These are phyloP conservation scores for Harpalus rufipes DNA, from an alignment of 2,888 invertebrate species.

Conservation along the genomic window DNA sequence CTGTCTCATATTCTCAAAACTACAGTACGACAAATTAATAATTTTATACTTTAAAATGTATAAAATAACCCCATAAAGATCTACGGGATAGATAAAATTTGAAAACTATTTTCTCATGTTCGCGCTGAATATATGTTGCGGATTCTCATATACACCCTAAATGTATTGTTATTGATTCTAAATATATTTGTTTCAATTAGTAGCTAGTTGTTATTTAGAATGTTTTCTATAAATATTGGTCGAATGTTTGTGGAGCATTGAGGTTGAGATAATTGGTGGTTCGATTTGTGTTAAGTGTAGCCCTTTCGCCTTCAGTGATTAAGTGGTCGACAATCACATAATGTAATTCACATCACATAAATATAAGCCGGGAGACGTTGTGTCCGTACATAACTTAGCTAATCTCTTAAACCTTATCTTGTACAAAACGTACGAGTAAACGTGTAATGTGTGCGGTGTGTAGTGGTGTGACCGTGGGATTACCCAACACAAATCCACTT, in stretches of 20 bases:
- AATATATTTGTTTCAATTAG: too few species aligned
- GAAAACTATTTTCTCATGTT: too few species aligned
- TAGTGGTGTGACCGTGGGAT: background rate
- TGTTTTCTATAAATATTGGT: background rate
- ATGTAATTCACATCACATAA: conserved; percentile 6
- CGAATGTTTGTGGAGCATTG: background rate
- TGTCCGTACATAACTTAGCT: conserved; percentile 9
- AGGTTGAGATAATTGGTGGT: background rate
- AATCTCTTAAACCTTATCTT: conserved; percentile 11
- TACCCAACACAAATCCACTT: conserved; percentile 11
- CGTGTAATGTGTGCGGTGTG: conserved; percentile 1
- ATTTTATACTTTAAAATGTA: too few species aligned
- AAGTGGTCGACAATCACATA: background rate
- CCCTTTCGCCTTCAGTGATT: background rate
- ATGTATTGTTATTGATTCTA: too few species aligned
- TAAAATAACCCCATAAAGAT: too few species aligned
- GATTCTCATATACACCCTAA: too few species aligned
- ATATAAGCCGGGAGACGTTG: background rate
- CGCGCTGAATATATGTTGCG: too few species aligned
- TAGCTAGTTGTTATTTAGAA: background rate
- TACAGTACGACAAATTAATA: too few species aligned
- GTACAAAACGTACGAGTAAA: conserved; percentile 12
- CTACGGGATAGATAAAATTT: too few species aligned
- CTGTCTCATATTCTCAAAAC: too few species aligned
- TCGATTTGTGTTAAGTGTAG: background rate